Conservation (phyloP, 2,113 vertebrate species). For the Oncorhynchus tshawytscha region DNA sequence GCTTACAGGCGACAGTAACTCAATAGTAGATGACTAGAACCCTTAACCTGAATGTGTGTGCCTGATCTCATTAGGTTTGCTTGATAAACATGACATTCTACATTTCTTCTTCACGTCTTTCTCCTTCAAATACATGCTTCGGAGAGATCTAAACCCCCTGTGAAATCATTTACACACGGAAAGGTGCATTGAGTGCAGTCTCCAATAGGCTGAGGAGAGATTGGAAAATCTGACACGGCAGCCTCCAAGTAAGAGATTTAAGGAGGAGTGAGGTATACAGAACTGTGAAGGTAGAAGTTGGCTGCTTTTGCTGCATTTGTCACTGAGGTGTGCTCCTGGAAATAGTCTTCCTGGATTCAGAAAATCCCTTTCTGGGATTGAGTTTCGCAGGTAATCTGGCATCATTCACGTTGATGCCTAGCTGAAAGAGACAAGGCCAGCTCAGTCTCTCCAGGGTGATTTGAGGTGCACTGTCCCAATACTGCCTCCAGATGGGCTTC, state of each 20-base stretch:
- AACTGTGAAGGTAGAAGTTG: neutral
- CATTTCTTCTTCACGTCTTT: conserved; percentile 5
- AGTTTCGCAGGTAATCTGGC: neutral
- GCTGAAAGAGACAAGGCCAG: neutral
- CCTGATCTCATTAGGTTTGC: conserved; percentile 29
- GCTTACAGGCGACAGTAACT: conserved; percentile 42
- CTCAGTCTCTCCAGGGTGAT: neutral
- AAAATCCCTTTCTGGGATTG: no score
- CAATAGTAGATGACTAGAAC: conserved; percentile 61
- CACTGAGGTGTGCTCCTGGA: neutral
- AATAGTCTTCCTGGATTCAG: neutral
- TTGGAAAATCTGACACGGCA: neutral
- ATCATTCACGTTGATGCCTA: neutral
- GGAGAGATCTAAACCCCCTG: neutral
- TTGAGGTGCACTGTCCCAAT: neutral
- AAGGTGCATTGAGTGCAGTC: conserved; percentile 1
- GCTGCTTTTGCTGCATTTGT: neutral
- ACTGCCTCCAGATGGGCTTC: neutral
- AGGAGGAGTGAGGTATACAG: neutral
- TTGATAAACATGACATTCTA: conserved; percentile 39
- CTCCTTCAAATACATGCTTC: neutral
- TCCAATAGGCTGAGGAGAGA: neutral
- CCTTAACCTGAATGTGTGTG: conserved; percentile 46
- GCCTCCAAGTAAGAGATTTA: neutral
- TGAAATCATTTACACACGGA: conserved; percentile 1